Evolutionary conservation across 2,113 vertebrate genomes (phyloP).

Genomic region (Morone chrysops): DNA sequence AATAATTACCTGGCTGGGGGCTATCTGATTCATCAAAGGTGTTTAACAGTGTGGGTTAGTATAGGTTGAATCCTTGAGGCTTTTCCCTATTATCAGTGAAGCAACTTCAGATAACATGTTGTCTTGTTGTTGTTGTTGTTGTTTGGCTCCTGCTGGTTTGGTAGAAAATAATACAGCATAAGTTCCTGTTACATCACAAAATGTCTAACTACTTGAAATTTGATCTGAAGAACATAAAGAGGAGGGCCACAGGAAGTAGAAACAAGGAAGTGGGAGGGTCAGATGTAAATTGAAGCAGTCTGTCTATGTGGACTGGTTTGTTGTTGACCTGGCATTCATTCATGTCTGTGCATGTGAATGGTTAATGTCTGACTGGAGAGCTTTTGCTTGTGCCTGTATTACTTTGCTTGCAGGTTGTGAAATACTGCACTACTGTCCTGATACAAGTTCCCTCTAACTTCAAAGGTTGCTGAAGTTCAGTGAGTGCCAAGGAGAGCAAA

Average conservation of each 20-base stretch:
- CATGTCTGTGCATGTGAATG: background rate
- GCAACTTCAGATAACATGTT: no score
- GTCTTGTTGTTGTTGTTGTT: background rate
- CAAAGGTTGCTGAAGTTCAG: constrained; percentile 65
- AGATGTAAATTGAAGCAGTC: background rate
- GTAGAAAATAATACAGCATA: constrained; percentile 3
- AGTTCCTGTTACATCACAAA: constrained; percentile 40
- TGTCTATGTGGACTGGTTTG: background rate
- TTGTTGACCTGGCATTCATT: background rate
- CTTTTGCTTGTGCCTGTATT: background rate
- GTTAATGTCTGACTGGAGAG: background rate
- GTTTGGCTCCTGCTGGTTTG: constrained; percentile 45
- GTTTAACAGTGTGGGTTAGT: no score
- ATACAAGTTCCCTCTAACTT: constrained; percentile 8
- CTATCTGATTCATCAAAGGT: no score
- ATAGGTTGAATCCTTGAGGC: no score
- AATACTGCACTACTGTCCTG: background rate
- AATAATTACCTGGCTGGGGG: no score
- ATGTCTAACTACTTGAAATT: constrained; percentile 58
- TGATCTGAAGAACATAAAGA: constrained; percentile 54
- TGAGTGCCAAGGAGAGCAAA: constrained; percentile 2
- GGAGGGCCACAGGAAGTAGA: constrained; percentile 3
- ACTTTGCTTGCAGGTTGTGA: constrained; percentile 1
- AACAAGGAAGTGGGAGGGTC: background rate
- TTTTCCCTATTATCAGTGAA: no score